Conservation (phyloP, 92 coral and sea anemone species). For the Bergia puertoricense region DNA sequence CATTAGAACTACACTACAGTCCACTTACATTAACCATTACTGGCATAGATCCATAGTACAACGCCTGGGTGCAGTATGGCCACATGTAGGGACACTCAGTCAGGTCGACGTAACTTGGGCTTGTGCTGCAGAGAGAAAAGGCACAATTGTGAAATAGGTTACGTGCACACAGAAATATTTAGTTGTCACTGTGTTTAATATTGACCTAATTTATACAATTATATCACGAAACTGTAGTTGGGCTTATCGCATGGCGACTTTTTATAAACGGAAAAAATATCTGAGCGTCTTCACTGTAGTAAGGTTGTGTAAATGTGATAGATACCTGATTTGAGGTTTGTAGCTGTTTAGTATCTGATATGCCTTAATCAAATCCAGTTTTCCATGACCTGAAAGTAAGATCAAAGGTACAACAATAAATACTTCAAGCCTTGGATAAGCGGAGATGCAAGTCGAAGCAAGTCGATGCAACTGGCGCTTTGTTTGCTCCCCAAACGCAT, state of each 20-base stretch:
- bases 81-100: slow-evolving; percentile 99
- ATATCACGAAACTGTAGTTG: too few species aligned
- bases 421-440: neutral
- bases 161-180: too few species aligned
- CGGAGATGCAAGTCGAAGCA: neutral
- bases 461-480: neutral
- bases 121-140: slow-evolving; percentile 54
- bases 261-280: neutral
- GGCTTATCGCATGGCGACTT: too few species aligned
- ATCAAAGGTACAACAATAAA: neutral
- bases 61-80: slow-evolving; percentile 99
- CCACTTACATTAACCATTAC: slow-evolving; percentile 87
- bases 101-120: slow-evolving; percentile 92
- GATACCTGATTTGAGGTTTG: slow-evolving; percentile 96
- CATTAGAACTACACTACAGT: neutral
- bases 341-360: slow-evolving; percentile 94
- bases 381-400: slow-evolving; percentile 84
- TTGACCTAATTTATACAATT: too few species aligned
- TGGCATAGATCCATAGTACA: slow-evolving; percentile 86
- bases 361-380: slow-evolving; percentile 96
- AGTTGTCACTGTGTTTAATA: too few species aligned
- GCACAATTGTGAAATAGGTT: too few species aligned
- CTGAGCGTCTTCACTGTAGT: neutral
- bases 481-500: too few species aligned
- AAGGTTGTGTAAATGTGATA: neutral